Evolutionary conservation across 2,888 invertebrate species (phyloP).

Genomic region (Coelogynopora nodosa): DNA sequence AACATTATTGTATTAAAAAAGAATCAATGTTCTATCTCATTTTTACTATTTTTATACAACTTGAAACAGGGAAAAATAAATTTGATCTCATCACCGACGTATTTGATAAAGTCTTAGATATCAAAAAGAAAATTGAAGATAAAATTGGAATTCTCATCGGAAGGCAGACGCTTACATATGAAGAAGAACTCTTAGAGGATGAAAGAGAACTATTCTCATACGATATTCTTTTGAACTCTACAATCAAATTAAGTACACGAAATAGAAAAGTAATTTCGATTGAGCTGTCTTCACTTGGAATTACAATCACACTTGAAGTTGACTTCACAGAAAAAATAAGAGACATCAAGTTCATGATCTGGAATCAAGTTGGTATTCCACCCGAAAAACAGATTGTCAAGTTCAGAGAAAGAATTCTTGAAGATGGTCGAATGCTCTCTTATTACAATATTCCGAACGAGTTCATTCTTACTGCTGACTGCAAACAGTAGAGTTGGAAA

Average conservation of each 20-base stretch:
- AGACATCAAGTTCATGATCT: background rate
- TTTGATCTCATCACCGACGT: background rate
- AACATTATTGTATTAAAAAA: background rate
- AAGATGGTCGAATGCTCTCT: background rate
- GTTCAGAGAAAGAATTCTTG: background rate
- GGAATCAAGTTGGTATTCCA: background rate
- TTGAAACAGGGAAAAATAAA: background rate
- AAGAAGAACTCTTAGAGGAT: background rate
- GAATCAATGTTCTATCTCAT: slow-evolving; percentile 18
- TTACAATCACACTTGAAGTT: background rate
- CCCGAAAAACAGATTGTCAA: background rate
- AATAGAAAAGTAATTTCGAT: background rate
- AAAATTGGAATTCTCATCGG: background rate
- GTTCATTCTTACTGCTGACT: background rate
- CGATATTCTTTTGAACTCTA: background rate
- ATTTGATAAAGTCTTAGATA: slow-evolving; percentile 44
- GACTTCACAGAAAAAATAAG: background rate
- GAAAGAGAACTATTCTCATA: background rate
- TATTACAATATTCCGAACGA: background rate
- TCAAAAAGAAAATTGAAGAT: background rate
- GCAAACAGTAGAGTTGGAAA: no score
- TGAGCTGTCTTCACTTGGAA: background rate
- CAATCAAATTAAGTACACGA: background rate
- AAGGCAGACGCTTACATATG: background rate
- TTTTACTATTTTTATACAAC: background rate